These are phyloP conservation scores for Amiota communis DNA, from an alignment of 2,888 invertebrate species.

Conservation along the genomic window DNA sequence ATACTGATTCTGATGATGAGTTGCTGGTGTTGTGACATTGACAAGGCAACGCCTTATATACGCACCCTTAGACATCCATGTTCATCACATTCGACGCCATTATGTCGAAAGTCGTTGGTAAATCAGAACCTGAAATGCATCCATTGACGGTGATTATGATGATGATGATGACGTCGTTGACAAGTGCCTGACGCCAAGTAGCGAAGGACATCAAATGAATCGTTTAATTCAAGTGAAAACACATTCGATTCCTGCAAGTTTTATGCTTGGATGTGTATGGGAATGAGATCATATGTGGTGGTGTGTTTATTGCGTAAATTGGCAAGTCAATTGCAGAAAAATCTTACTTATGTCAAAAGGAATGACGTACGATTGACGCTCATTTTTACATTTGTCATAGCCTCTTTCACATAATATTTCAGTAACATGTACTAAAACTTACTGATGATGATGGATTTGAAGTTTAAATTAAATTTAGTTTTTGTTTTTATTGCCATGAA, in stretches of 20 bases:
- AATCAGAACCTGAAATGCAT: conserved; percentile 11
- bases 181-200: not conserved
- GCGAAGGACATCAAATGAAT: conserved; percentile 15
- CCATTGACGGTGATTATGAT: not conserved
- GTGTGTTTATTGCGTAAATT: conserved; percentile 54
- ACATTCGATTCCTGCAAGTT: not conserved
- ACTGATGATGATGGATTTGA: too few relatives aligned
- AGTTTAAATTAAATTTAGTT: too few relatives aligned
- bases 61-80: not conserved
- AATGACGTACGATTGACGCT: too few relatives aligned
- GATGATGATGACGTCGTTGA: not conserved
- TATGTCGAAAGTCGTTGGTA: not conserved
- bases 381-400: too few relatives aligned
- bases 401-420: too few relatives aligned
- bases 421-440: too few relatives aligned
- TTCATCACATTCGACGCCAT: conserved; percentile 6
- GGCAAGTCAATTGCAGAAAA: conserved; percentile 59
- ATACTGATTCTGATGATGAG: too few relatives aligned
- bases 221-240: conserved; percentile 16
- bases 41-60: not conserved
- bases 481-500: too few relatives aligned
- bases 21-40: too few relatives aligned
- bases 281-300: not conserved
- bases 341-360: conserved; percentile 36
- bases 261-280: not conserved